These are phyloP conservation scores for Ptychochromis oligacanthus DNA, from an alignment of 2,113 vertebrate genomes.

Conservation along the genomic window DNA sequence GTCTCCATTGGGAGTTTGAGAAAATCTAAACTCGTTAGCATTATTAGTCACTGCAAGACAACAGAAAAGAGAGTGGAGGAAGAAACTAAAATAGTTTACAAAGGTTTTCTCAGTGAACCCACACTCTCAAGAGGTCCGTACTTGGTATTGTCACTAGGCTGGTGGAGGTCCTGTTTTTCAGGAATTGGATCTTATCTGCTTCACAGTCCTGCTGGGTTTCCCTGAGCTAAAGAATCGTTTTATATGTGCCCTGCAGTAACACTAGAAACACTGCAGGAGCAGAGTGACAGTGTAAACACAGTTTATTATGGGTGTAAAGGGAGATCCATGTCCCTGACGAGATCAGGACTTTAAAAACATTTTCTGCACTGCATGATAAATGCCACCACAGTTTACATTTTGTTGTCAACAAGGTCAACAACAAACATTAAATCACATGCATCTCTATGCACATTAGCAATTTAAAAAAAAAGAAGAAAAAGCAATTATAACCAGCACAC, in stretches of 20 bases:
- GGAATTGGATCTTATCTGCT: slow-evolving; percentile 29
- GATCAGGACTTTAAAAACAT: neutral
- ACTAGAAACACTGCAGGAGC: slow-evolving; percentile 16
- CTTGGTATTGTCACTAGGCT: neutral
- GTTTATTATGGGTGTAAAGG: slow-evolving; percentile 22
- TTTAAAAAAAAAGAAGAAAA: too few relatives aligned
- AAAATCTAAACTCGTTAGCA: slow-evolving; percentile 35
- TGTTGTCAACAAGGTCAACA: neutral
- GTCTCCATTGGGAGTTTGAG: slow-evolving; percentile 2
- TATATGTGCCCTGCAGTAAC: slow-evolving; percentile 36
- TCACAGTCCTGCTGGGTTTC: slow-evolving; percentile 36
- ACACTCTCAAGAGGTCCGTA: neutral
- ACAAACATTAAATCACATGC: neutral
- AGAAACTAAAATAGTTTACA: slow-evolving; percentile 29
- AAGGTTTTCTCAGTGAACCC: slow-evolving; percentile 17
- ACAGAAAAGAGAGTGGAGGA: slow-evolving; percentile 21
- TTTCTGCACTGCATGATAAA: neutral
- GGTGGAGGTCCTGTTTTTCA: slow-evolving; percentile 1
- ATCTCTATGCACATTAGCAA: neutral
- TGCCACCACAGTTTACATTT: neutral
- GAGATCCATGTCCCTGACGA: neutral
- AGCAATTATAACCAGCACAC: neutral
- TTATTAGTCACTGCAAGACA: slow-evolving; percentile 25
- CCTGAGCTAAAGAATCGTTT: slow-evolving; percentile 38
- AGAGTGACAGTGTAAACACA: slow-evolving; percentile 42